A percentile compares a stretch with the other conserved stretches of the same genome.
These are phyloP conservation scores for Pangasianodon gigas DNA, from an alignment of 2,113 vertebrate genomes.

Conservation along the genomic window DNA sequence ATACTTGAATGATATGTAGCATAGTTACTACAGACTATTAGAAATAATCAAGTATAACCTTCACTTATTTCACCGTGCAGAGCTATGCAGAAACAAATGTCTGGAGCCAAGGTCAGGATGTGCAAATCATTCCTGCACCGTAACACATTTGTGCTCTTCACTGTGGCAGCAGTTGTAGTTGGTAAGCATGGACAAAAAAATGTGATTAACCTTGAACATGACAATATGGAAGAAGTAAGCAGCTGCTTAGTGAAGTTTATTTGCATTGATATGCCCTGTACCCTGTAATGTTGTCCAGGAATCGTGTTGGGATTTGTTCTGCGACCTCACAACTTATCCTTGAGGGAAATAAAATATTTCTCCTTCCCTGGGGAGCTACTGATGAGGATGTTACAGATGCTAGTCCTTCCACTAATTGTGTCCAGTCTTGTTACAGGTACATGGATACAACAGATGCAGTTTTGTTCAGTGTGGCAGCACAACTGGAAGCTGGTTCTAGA, in stretches of 20 bases:
- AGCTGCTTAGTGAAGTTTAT: neutral
- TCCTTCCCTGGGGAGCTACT: constrained; percentile 93
- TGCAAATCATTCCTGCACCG: constrained; percentile 76
- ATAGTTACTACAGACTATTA: neutral
- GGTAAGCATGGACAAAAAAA: constrained; percentile 68
- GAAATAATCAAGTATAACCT: constrained; percentile 52
- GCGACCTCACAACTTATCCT: constrained; percentile 82
- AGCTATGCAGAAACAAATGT: constrained; percentile 50
- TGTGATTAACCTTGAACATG: neutral
- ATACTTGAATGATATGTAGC: neutral
- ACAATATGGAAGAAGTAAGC: neutral
- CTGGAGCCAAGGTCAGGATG: constrained; percentile 75
- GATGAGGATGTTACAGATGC: constrained; percentile 98
- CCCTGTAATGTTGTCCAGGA: constrained; percentile 69
- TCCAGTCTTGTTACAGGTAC: constrained; percentile 95
- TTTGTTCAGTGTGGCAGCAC: neutral
- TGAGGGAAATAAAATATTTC: constrained; percentile 93
- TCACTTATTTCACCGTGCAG: constrained; percentile 61
- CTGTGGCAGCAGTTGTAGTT: constrained; percentile 80
- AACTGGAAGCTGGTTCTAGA: neutral
- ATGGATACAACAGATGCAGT: neutral
- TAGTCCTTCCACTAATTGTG: constrained; percentile 92
- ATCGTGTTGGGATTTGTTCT: constrained; percentile 84
- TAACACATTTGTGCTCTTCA: constrained; percentile 90
- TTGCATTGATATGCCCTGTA: neutral